Conservation (phyloP, 1,140 invertebrate species). For the Centruroides vittatus region DNA sequence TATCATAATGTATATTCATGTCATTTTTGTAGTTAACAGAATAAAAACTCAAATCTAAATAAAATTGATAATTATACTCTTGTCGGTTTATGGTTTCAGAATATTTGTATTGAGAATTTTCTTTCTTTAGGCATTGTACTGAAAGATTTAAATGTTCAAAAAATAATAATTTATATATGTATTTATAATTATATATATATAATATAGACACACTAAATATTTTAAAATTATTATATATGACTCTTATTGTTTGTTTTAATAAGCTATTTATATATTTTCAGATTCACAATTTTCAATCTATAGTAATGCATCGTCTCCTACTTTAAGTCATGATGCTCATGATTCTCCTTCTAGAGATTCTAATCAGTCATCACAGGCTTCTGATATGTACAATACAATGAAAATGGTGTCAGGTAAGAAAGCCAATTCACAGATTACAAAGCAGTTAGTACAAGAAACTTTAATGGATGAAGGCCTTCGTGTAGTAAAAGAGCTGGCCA, state of each 20-base stretch:
- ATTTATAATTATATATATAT: too few relatives aligned
- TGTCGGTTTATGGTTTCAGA: too few relatives aligned
- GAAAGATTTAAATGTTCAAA: too few relatives aligned
- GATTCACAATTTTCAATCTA: conserved; percentile 23
- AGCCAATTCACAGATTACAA: conserved; percentile 22
- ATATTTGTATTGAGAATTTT: too few relatives aligned
- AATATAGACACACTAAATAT: not conserved
- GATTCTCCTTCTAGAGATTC: conserved; percentile 18
- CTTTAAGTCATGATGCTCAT: conserved; percentile 16
- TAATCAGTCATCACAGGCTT: conserved; percentile 11
- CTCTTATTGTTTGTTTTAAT: not conserved
- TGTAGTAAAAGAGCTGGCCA: conserved; percentile 25
- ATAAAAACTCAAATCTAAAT: too few relatives aligned
- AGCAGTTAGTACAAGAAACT: conserved; percentile 27
- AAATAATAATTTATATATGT: too few relatives aligned
- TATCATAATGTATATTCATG: too few relatives aligned
- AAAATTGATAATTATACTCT: too few relatives aligned
- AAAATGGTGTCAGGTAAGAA: conserved; percentile 16
- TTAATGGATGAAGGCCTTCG: conserved; percentile 29
- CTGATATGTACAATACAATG: conserved; percentile 13
- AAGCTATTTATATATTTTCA: conserved; percentile 2
- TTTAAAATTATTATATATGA: not conserved
- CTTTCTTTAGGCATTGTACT: too few relatives aligned
- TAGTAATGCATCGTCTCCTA: conserved; percentile 17
- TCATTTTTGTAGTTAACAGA: too few relatives aligned